Percentiles rank a stretch among this genome's conserved stretches.
These are phyloP conservation scores for Sebastes taczanowskii DNA, from an alignment of 2,797 vertebrate species.

Conservation along the genomic window DNA sequence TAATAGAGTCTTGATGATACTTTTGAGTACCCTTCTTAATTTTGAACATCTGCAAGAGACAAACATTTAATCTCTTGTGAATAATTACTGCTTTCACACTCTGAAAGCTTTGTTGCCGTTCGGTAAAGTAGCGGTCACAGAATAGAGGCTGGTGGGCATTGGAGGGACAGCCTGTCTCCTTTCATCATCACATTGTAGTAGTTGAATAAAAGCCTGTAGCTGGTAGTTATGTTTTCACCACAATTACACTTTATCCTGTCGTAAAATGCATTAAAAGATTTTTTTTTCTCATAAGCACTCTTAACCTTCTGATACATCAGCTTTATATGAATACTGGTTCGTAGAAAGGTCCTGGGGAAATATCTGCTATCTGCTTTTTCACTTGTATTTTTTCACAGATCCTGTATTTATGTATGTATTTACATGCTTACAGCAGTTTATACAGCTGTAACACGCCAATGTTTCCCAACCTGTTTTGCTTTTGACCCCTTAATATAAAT, in stretches of 20 bases:
- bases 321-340: constrained; percentile 57
- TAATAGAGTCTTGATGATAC: constrained; percentile 87
- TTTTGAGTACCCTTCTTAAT: constrained; percentile 80
- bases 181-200: constrained; percentile 72
- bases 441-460: neutral
- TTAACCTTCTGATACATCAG: constrained; percentile 73
- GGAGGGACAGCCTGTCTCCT: constrained; percentile 63
- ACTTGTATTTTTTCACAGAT: neutral
- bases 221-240: constrained; percentile 69
- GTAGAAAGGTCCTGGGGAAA: constrained; percentile 13
- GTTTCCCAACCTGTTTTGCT: neutral
- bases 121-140: constrained; percentile 61
- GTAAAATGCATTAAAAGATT: constrained; percentile 73
- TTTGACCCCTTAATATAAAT: neutral
- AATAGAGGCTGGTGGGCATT: constrained; percentile 57
- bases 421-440: neutral
- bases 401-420: neutral
- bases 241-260: constrained; percentile 68
- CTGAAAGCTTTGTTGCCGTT: constrained; percentile 72
- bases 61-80: constrained; percentile 69
- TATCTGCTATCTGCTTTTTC: constrained; percentile 27
- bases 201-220: constrained; percentile 68
- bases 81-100: constrained; percentile 56
- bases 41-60: constrained; percentile 79
- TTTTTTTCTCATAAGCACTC: constrained; percentile 52